These are phyloP conservation scores for Pristionchus pacificus DNA, from an alignment of 1,140 invertebrate species.

Conservation along the genomic window DNA sequence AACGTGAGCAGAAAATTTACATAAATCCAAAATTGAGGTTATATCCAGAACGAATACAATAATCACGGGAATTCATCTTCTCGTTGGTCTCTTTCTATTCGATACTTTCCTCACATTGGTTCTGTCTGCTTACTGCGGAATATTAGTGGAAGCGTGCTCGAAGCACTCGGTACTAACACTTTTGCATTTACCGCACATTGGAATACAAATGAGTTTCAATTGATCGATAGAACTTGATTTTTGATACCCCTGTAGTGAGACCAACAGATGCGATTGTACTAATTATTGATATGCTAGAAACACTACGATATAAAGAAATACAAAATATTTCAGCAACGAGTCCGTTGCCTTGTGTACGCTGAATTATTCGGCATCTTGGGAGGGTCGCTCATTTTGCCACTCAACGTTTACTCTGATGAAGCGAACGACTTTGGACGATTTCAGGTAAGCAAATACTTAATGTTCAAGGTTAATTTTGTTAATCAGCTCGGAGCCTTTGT, in stretches of 20 bases:
- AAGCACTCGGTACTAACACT: not conserved
- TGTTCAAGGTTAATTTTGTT: too few species aligned
- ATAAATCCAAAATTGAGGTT: slow-evolving; percentile 3
- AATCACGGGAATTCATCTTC: slow-evolving; percentile 53
- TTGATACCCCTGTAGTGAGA: not conserved
- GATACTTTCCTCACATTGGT: slow-evolving; percentile 58
- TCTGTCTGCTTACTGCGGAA: slow-evolving; percentile 56
- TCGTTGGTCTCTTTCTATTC: slow-evolving; percentile 57
- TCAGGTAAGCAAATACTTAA: too few species aligned
- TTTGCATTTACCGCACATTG: too few species aligned
- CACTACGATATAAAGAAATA: slow-evolving; percentile 40
- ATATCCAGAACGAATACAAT: slow-evolving; percentile 18
- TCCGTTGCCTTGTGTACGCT: not conserved
- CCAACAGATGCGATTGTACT: not conserved
- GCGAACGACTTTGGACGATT: not conserved
- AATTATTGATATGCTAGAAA: not conserved
- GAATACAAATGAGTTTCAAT: too few species aligned
- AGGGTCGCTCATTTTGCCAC: not conserved
- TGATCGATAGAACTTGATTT: not conserved
- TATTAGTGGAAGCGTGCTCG: slow-evolving; percentile 57
- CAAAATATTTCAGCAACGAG: slow-evolving; percentile 9
- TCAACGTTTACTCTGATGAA: not conserved
- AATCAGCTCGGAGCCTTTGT: too few species aligned
- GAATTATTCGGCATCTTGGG: not conserved
- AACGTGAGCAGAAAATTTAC: too few species aligned